Evolutionary conservation across 2,113 vertebrate species (phyloP), one percentile per base, ranked within the genome.

Genomic region (Mirza zaza): DNA sequence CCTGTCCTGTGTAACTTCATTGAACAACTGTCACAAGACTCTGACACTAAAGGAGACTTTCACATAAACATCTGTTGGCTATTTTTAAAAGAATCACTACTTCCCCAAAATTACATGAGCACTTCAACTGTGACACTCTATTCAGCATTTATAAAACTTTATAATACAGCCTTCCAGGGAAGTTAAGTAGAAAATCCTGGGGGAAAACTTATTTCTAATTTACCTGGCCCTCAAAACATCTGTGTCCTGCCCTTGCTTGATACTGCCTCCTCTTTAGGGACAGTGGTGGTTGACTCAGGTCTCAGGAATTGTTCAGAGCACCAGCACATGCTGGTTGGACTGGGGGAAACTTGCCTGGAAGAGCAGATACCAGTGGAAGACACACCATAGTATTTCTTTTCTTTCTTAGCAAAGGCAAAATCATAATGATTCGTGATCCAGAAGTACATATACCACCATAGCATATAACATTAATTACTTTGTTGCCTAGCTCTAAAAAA

Each of bases 261-360:
- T 5, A 12, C 39, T 9, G 20, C 12, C 63, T 42, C 21, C 45
- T 8, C 59, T 20, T 14, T 63, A 9, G 3, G 48, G 4, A 3
- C 8, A 39, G 29, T 1, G 4, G 3, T 42, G 11, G n/a, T n/a
- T 42, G 29, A 20, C 52, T 25, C 52, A 5, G 12, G 27, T 42
- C 25, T 57, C 20, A 48, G 48, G 39, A 67, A 9, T n/a, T 8
- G 11, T n/a, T 59, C 55, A 3, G 21, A 76, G 32, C 21, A 13
- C 27, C 23, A 8, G 29, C 0, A 0, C 29, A 4, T 1, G 57
- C 27, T 50, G 65, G 4, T 8, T 50, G 39, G 23, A 61, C 27
- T 65, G 42, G 2, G 27, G 71, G 29, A 59, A 29, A 10, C 52
- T 32, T 29, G 13, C 89, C 42, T 9, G 25, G 68, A 52, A 36